phyloP scores from a whole-genome alignment of 2,888 invertebrate species.

The Macrosiphum euphorbiae region DNA sequence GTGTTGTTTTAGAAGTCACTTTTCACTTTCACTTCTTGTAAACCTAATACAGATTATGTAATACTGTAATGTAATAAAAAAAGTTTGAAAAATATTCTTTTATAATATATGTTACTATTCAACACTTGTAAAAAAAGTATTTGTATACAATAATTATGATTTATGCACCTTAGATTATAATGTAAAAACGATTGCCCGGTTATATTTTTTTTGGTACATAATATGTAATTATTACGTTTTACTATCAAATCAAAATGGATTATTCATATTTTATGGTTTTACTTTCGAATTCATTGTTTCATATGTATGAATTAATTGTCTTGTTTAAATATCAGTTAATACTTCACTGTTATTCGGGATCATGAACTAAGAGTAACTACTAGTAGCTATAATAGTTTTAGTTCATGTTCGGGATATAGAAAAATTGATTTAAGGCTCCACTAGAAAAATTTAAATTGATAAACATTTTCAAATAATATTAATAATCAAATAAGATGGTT shows the following conservation, averaged over 20 bases:
- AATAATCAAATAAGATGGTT: not conserved
- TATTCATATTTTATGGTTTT: not conserved
- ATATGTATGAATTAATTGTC: too few species aligned
- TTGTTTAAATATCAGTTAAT: too few species aligned
- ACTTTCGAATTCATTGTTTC: too few species aligned
- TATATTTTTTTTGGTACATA: too few species aligned
- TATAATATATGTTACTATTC: not conserved
- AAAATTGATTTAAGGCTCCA: not conserved
- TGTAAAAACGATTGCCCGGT: too few species aligned
- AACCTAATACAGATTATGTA: not conserved
- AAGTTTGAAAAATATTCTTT: not conserved
- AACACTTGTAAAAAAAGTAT: not conserved
- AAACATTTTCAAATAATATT: not conserved
- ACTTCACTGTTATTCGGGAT: too few species aligned
- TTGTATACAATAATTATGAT: not conserved
- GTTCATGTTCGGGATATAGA: too few species aligned
- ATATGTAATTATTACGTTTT: not conserved
- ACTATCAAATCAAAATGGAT: not conserved
- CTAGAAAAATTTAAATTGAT: not conserved
- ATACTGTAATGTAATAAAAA: not conserved
- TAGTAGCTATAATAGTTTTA: too few species aligned
- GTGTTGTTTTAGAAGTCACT: not conserved
- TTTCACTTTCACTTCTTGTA: not conserved
- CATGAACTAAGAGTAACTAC: too few species aligned
- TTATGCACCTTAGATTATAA: not conserved